Evolutionary conservation across 2,797 vertebrate species (phyloP).

Genomic region (Bovichtus variegatus): DNA sequence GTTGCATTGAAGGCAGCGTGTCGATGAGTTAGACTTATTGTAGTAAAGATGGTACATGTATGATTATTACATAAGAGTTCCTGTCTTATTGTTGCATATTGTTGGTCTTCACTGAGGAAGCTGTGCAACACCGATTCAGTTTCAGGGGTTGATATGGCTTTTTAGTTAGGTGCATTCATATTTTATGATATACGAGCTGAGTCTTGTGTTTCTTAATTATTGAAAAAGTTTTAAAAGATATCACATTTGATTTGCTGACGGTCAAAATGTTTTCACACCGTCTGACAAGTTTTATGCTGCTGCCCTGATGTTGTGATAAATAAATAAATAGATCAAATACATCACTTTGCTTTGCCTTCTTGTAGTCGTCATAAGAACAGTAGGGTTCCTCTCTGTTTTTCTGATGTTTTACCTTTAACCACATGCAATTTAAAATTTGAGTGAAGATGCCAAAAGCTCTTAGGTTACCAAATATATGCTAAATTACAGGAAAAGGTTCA

Average conservation of each 20-base stretch:
- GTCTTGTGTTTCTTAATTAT: too few relatives aligned
- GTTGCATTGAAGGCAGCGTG: background rate
- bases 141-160: background rate
- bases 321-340: background rate
- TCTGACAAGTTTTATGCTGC: background rate
- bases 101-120: background rate
- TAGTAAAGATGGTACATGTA: background rate
- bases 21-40: background rate
- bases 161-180: background rate
- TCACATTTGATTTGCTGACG: background rate
- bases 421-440: background rate
- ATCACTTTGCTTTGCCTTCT: background rate
- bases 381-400: background rate
- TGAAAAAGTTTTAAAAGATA: too few relatives aligned
- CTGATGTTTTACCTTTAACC: background rate
- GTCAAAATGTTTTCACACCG: background rate
- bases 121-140: background rate
- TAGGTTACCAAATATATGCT: background rate
- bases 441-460: background rate
- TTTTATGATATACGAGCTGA: slow-evolving; percentile 1
- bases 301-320: background rate
- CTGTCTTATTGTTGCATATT: slow-evolving; percentile 7
- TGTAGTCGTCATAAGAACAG: background rate
- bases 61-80: too few relatives aligned
- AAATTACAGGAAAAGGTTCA: background rate